Base-by-base conservation (phyloP, 2,797 vertebrate species). In the Brachyalestes nurse region DNA sequence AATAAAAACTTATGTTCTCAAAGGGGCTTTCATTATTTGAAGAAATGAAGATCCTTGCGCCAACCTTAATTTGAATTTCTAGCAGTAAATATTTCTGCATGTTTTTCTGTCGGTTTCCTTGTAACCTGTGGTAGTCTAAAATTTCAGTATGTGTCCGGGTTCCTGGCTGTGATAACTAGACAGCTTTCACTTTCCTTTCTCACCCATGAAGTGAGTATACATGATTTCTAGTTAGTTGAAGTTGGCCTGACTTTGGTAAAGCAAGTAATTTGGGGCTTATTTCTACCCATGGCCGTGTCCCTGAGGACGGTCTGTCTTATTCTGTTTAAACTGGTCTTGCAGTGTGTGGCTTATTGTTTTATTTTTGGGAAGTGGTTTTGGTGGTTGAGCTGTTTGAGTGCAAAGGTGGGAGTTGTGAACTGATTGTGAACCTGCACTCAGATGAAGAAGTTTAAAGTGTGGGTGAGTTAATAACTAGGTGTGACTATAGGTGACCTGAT, bases 111-210 rank as follows among this genome's bases (percentile, higher is more conserved):
- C 5, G 10, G 28, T 73, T 73, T 42, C 53, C 1, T 58, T 19
- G 70, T 72, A 72, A 53, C 47, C 7, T 38, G 17, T 57, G 19
- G 10, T 40, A 45, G 25, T 16, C 14, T 13, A 21, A 51, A 16
- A 49, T 9, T 23, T 12, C 13, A 47, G 12, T 2, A 3, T 25
- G 45, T 19, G 6, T 49, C 12, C 51, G 45, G n/a, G 12, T n/a
- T 23, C 12, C 13, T 13, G n/a, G 14, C 17, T 23, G n/a, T 28
- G 7, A 21, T 16, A 77, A 57, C 6, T 65, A 16, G 58, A 65
- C 42, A 6, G 16, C 62, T 83, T 70, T 84, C 47, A 76, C 62
- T 81, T 82, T 78, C 61, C 17, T 40, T 75, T 80, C 55, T 60
- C 9, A 34, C 1, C 21, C 13, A 47, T 12, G 23, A 42, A 45